Base-by-base conservation (phyloP, 1,140 invertebrate genomes). In the Xylocopa sonorina region DNA sequence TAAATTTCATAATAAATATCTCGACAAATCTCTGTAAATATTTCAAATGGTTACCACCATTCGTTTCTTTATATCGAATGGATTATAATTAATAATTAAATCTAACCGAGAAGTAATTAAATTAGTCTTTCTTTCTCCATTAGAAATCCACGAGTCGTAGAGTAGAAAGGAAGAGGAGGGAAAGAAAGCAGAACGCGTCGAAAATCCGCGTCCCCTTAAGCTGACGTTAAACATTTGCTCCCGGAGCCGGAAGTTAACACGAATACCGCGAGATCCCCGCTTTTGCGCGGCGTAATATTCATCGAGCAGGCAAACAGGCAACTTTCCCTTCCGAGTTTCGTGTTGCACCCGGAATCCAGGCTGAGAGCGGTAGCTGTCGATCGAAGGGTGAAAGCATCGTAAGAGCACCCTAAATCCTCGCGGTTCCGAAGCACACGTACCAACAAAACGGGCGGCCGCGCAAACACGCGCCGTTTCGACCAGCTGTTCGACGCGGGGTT, bases 381-480 rank as follows among this genome's bases (percentile, higher is more conserved):
- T 48, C 62, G 64, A 58, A 58, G 29, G 16, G 64, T 21, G 51
- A 68, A 76, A 67, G 41, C 63, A 48, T 76, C 63, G 73, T 46
- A 34, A 68, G 27, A 57, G 51, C 29, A 48, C 1, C 51, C 74
- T 76, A 68, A 76, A 76, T 76, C 63, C 51, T 68, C n/a, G 63
- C 32, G 63, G 63, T 76, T 58, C 27, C 29, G 38, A 3, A 38
- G 4, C 43, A 29, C 27, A 58, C 50, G 41, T 55, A 67, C 21
- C n/a, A n/a, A n/a, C n/a, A n/a, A n/a, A n/a, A n/a, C n/a, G n/a
- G n/a, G n/a, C n/a, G n/a, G n/a, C n/a, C n/a, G n/a, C n/a, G n/a
- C n/a, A n/a, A n/a, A 68, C 29, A 51, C 24, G 1, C 24, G 43
- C 41, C n/a, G 73, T 57, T 67, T 57, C 43, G 67, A n/a, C 24